phyloP scores from a whole-genome alignment of 2,113 vertebrate genomes.

The Podilymbus podiceps region DNA sequence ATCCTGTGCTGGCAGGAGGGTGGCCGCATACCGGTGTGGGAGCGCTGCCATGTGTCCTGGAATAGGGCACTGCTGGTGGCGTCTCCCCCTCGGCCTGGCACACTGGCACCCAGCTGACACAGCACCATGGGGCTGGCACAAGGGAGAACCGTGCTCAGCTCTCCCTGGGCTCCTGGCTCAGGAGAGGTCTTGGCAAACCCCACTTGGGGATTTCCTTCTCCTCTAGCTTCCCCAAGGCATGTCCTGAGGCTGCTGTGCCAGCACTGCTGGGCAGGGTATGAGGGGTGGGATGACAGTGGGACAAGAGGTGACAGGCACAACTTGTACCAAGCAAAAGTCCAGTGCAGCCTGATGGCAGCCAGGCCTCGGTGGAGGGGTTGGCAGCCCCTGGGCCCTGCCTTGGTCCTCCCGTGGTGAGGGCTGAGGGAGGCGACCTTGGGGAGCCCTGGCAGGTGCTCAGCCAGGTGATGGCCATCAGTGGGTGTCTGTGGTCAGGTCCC shows the following conservation, averaged over 20 bases:
- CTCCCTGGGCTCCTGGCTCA: not conserved
- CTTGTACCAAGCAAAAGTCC: not conserved
- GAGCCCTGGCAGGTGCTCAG: not conserved
- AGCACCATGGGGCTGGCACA: accelerated
- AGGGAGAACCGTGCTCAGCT: accelerated
- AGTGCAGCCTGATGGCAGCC: too few species aligned
- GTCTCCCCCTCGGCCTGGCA: accelerated
- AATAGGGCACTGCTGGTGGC: accelerated
- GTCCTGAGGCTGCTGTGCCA: not conserved
- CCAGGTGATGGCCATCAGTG: not conserved
- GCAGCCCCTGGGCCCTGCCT: not conserved
- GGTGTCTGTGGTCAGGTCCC: not conserved
- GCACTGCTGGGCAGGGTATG: not conserved
- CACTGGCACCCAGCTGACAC: not conserved
- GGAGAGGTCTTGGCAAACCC: not conserved
- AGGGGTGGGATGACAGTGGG: not conserved
- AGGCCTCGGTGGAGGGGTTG: not conserved
- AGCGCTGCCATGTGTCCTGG: accelerated
- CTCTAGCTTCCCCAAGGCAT: not conserved
- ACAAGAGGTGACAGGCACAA: not conserved
- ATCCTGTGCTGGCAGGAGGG: not conserved
- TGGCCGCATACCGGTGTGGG: accelerated
- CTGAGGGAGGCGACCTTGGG: not conserved
- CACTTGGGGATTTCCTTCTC: not conserved
- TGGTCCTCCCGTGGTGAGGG: not conserved